Base-by-base conservation (phyloP, 2,888 invertebrate genomes). In the Alsophila aescularia region DNA sequence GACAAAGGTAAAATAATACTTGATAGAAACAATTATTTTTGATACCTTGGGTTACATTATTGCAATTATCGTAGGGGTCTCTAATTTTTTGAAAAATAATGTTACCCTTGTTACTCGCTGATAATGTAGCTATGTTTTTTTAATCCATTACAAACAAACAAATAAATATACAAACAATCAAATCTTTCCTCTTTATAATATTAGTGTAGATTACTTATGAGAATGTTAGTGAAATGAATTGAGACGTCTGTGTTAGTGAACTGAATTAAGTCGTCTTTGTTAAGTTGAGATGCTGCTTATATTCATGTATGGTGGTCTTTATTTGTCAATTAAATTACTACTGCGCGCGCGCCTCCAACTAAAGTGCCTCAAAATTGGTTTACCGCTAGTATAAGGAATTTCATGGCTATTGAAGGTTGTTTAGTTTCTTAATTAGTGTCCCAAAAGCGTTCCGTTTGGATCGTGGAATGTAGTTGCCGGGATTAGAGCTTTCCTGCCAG, bases 391-490 rank as follows among this genome's bases (percentile, higher is more conserved):
- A 84, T 87, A 87, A 85, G 87, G 85, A 87, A 87, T 90, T 90
- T 86, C 85, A 85, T 87, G 81, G 85, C 81, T 83, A 83, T 88
- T 83, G 81, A 80, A 58, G 73, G 78, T 80, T 87, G 83, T 86
- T 89, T 87, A 83, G 79, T 73, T 76, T 79, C 78, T 83, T 90
- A 89, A 90, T 90, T 90, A 89, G 87, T 82, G 71, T 70, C 77
- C 72, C 62, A 65, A 73, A 71, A 69, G 73, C 70, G 72, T 78
- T 77, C 68, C 71, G 67, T 77, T 81, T 79, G 69, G 62, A 73
- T 75, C 77, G 67, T 75, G 80, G 79, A 77, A 79, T 79, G 71
- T 71, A 67, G 72, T 68, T 58, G 67, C 55, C 62, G 61, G 72
- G 79, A 81, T 84, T 79, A 81, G 75, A 67, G 64, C 52, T 76